Evolutionary conservation across 2,113 vertebrate genomes (phyloP).

Genomic region (Emydura subglobosa): DNA sequence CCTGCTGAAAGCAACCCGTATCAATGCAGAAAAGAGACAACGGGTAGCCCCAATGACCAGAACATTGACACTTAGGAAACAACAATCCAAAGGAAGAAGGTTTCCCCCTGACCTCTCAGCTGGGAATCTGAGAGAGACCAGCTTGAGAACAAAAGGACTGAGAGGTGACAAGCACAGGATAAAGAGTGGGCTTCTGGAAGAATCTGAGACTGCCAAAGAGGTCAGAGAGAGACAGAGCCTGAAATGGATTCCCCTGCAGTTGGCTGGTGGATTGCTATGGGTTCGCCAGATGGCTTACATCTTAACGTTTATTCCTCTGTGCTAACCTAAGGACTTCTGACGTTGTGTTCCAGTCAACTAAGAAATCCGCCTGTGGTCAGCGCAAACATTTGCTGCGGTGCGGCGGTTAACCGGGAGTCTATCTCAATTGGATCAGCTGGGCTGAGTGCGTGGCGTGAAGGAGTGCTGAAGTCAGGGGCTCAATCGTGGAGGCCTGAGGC

Average conservation of each 20-base stretch:
- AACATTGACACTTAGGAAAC: not conserved
- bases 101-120: not conserved
- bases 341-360: too few relatives aligned
- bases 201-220: not conserved
- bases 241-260: not conserved
- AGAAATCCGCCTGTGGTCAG: too few relatives aligned
- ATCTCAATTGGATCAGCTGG: too few relatives aligned
- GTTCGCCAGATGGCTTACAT: not conserved
- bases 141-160: not conserved
- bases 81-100: not conserved
- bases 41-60: not conserved
- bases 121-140: not conserved
- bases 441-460: too few relatives aligned
- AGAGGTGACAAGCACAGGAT: not conserved
- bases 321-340: too few relatives aligned
- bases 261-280: not conserved
- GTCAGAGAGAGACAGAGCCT: not conserved
- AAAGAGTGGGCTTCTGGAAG: not conserved
- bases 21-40: not conserved
- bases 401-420: too few relatives aligned
- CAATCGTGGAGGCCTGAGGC: too few relatives aligned
- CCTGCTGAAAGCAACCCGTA: not conserved
- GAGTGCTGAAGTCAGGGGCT: too few relatives aligned
- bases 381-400: too few relatives aligned
- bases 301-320: too few relatives aligned